Evolutionary conservation across 2,888 invertebrate species (phyloP).

Genomic region (Ecdyonurus torrentis): DNA sequence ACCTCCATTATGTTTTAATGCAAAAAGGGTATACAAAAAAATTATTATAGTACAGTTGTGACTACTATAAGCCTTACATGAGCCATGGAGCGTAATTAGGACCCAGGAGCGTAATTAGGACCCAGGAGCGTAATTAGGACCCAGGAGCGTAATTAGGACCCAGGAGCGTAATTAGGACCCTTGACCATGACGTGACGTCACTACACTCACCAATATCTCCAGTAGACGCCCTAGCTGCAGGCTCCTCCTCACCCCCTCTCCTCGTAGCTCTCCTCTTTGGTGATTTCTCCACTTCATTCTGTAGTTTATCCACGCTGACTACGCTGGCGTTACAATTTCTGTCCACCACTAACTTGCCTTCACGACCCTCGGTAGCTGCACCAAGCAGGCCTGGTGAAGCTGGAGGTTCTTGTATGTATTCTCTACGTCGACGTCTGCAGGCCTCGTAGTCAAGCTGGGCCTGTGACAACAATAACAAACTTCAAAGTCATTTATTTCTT

Average conservation of each 20-base stretch:
- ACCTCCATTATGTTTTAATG: too few relatives aligned
- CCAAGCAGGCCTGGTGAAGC: not conserved
- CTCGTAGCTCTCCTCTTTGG: conserved; percentile 17
- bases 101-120: too few relatives aligned
- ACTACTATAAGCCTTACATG: too few relatives aligned
- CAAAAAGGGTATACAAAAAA: too few relatives aligned
- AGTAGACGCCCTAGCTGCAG: not conserved
- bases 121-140: too few relatives aligned
- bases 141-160: too few relatives aligned
- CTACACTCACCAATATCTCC: not conserved
- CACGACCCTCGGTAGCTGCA: not conserved
- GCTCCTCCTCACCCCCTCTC: conserved; percentile 9
- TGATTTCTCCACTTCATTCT: conserved; percentile 24
- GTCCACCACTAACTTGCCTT: conserved; percentile 26
- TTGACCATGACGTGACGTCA: too few relatives aligned
- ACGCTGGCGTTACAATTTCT: conserved; percentile 52
- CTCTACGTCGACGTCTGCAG: conserved; percentile 32
- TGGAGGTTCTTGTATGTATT: not conserved
- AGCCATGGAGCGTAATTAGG: too few relatives aligned
- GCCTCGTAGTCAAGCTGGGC: conserved; percentile 38
- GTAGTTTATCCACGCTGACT: conserved; percentile 23
- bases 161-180: too few relatives aligned
- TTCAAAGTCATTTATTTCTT: too few relatives aligned
- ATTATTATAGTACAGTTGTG: too few relatives aligned
- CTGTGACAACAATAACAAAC: conserved; percentile 23